Evolutionary conservation across 2,888 invertebrate species (phyloP).

Genomic region (Griposia aprilina): DNA sequence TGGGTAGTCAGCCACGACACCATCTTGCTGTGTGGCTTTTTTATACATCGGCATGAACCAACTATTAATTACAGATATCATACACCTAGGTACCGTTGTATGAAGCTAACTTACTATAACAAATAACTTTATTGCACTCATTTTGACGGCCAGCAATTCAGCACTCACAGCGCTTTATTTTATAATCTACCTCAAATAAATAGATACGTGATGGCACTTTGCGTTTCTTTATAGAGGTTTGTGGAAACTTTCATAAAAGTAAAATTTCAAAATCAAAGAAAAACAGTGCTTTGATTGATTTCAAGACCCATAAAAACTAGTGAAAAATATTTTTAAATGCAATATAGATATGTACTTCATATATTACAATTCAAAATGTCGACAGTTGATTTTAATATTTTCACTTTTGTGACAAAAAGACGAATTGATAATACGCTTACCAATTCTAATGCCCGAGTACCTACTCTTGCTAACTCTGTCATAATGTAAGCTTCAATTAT

Average conservation of each 20-base stretch:
- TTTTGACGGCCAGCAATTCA: background rate
- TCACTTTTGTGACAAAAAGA: conserved; percentile 44
- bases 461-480: conserved; percentile 57
- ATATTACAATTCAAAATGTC: conserved; percentile 26
- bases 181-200: background rate
- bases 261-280: background rate
- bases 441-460: conserved; percentile 59
- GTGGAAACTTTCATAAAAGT: background rate
- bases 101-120: background rate
- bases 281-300: background rate
- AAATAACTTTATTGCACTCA: background rate
- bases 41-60: background rate
- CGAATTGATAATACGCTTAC: conserved; percentile 50
- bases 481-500: conserved; percentile 70
- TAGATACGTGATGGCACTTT: background rate
- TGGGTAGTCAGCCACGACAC: background rate
- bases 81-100: background rate
- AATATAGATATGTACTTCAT: background rate
- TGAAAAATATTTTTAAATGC: conserved; percentile 4
- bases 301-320: background rate
- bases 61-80: background rate
- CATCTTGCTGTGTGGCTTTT: background rate
- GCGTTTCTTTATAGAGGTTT: background rate
- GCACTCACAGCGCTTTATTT: background rate
- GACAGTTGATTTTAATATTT: conserved; percentile 22